Conservation (phyloP, 2,113 vertebrate genomes). For the Camelus dromedarius region DNA sequence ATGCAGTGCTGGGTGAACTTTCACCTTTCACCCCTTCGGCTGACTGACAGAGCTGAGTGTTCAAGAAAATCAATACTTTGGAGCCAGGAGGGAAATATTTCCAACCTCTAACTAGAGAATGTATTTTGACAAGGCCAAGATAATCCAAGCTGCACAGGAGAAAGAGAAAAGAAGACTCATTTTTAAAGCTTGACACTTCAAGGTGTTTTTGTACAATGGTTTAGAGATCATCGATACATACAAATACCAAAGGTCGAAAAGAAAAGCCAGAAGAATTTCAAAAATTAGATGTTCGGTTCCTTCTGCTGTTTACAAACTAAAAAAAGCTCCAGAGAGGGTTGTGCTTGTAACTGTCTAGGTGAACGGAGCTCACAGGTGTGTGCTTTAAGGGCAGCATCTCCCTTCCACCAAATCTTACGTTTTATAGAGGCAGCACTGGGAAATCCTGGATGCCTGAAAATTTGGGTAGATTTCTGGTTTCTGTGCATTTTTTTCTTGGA, state of each 20-base stretch:
- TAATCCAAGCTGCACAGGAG: slow-evolving; percentile 86
- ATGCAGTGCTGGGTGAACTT: slow-evolving; percentile 84
- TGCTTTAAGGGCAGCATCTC: background rate
- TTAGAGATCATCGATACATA: slow-evolving; percentile 85
- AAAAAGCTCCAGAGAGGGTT: background rate
- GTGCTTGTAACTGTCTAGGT: slow-evolving; percentile 47
- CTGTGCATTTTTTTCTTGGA: background rate
- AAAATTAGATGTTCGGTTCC: slow-evolving; percentile 80
- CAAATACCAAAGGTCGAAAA: slow-evolving; percentile 90
- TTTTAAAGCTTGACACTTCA: slow-evolving; percentile 91
- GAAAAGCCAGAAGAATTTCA: slow-evolving; percentile 86
- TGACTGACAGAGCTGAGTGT: slow-evolving; percentile 87
- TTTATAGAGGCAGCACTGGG: background rate
- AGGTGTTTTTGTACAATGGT: slow-evolving; percentile 87
- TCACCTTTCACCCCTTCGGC: slow-evolving; percentile 86
- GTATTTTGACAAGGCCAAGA: slow-evolving; percentile 90
- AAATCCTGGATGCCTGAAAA: background rate
- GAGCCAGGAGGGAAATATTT: slow-evolving; percentile 92
- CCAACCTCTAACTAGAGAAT: slow-evolving; percentile 90
- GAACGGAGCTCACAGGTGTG: background rate
- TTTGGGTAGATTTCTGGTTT: background rate
- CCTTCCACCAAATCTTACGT: background rate
- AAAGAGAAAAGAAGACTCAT: slow-evolving; percentile 85
- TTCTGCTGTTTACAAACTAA: slow-evolving; percentile 71
- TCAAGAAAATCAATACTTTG: slow-evolving; percentile 89